Percentiles rank a stretch among this genome's conserved stretches.
Conservation (phyloP, 2,888 invertebrate species). For the Steromphala cineraria region DNA sequence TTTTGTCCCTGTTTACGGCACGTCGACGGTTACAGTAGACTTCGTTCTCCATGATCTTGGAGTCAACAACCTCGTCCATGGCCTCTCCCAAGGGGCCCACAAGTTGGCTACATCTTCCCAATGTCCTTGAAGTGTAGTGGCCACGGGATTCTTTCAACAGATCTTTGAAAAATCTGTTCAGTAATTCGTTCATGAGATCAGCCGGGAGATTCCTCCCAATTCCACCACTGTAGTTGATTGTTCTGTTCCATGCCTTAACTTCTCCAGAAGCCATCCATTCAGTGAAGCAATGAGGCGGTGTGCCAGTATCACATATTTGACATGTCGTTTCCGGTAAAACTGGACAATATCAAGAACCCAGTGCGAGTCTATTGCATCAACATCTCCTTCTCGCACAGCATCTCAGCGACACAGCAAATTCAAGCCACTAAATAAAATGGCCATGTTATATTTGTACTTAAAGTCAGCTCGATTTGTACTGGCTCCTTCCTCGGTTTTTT, state of each 20-base stretch:
- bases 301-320: slow-evolving; percentile 40
- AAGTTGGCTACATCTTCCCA: background rate
- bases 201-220: background rate
- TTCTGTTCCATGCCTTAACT: background rate
- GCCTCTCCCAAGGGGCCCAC: background rate
- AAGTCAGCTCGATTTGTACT: background rate
- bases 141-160: background rate
- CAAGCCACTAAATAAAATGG: slow-evolving; percentile 39
- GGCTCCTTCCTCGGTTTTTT: background rate
- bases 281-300: slow-evolving; percentile 27
- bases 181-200: background rate
- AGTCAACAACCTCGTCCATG: background rate
- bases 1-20: background rate
- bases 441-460: slow-evolving; percentile 29
- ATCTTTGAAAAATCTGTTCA: background rate
- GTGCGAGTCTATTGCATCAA: slow-evolving; percentile 42
- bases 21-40: background rate
- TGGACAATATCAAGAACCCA: slow-evolving; percentile 32
- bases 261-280: slow-evolving; percentile 20
- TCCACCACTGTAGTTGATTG: background rate
- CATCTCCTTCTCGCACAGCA: slow-evolving; percentile 48
- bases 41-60: background rate
- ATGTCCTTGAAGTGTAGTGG: slow-evolving; percentile 1
- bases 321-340: slow-evolving; percentile 23
- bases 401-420: slow-evolving; percentile 43